Evolutionary conservation across 2,113 vertebrate genomes (phyloP).

Genomic region (Albula glossodonta): DNA sequence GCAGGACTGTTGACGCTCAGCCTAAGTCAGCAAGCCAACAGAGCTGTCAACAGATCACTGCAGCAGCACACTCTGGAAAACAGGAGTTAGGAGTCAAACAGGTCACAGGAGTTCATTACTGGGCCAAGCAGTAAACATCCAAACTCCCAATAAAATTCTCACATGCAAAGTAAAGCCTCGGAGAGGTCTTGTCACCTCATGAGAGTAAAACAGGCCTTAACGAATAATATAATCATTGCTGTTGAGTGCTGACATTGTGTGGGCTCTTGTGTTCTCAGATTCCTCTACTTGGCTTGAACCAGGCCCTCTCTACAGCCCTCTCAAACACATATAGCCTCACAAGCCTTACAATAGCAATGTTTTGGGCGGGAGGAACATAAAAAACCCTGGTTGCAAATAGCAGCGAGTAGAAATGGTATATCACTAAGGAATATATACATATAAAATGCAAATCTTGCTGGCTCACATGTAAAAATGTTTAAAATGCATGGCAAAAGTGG

Average conservation of each 20-base stretch:
- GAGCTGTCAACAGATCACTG: slow-evolving; percentile 36
- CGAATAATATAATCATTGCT: slow-evolving; percentile 26
- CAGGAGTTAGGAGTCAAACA: slow-evolving; percentile 44
- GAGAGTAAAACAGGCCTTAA: slow-evolving; percentile 34
- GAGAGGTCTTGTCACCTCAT: slow-evolving; percentile 22
- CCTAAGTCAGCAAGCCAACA: not conserved
- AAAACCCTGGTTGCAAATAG: no score
- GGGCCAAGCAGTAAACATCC: slow-evolving; percentile 30
- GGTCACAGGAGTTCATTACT: slow-evolving; percentile 48
- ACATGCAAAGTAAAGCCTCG: not conserved
- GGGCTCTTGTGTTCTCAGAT: no score
- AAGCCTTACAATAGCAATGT: no score
- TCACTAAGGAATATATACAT: no score
- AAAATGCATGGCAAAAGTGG: no score
- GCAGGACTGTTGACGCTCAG: slow-evolving; percentile 39
- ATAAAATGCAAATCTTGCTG: no score
- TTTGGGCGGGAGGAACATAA: no score
- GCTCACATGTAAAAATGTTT: no score
- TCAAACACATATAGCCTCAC: no score
- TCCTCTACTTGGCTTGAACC: no score
- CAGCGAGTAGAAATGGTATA: no score
- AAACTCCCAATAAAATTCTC: slow-evolving; percentile 38
- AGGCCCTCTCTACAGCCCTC: no score
- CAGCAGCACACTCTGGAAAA: slow-evolving; percentile 25
- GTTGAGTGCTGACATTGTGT: not conserved